These are phyloP conservation scores for Apogon talboti DNA, from an alignment of 2,797 vertebrate species.

Conservation along the genomic window DNA sequence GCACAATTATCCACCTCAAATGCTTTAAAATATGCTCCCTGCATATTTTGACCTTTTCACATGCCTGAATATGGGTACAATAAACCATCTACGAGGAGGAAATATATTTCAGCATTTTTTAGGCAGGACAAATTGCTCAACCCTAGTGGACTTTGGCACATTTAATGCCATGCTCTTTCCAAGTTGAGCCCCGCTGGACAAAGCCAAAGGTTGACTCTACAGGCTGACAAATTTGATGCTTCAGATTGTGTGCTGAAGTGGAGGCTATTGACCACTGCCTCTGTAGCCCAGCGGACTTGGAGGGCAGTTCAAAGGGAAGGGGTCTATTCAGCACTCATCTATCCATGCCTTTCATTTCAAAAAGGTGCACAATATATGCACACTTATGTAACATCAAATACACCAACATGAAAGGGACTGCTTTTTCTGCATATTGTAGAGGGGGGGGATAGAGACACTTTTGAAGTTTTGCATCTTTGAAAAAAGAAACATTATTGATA, in stretches of 20 bases:
- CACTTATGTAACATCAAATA: conserved; percentile 69
- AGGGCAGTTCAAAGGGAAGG: conserved; percentile 71
- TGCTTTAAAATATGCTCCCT: conserved; percentile 50
- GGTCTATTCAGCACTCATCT: conserved; percentile 61
- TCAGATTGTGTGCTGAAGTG: conserved; percentile 70
- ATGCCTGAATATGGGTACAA: conserved; percentile 48
- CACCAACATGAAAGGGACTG: conserved; percentile 60
- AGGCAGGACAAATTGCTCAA: conserved; percentile 64
- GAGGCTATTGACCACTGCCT: conserved; percentile 70
- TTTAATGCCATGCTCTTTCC: conserved; percentile 72
- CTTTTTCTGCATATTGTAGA: conserved; percentile 28
- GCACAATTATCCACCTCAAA: conserved; percentile 59
- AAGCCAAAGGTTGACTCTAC: conserved; percentile 71
- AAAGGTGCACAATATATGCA: conserved; percentile 67
- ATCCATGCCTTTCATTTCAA: conserved; percentile 68
- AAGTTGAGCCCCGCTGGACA: conserved; percentile 61
- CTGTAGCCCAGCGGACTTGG: conserved; percentile 36
- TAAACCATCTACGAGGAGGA: conserved; percentile 42
- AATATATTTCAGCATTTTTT: conserved; percentile 30
- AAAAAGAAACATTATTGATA: conserved; percentile 31
- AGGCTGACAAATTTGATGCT: conserved; percentile 72
- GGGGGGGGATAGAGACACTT: conserved; percentile 20
- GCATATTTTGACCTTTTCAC: conserved; percentile 67
- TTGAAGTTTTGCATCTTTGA: conserved; percentile 55
- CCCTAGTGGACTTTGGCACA: conserved; percentile 54